A percentile compares a stretch with the other conserved stretches of the same genome.
phyloP scores from a whole-genome alignment of 2,888 invertebrate genomes.

The Harmothoe impar region DNA sequence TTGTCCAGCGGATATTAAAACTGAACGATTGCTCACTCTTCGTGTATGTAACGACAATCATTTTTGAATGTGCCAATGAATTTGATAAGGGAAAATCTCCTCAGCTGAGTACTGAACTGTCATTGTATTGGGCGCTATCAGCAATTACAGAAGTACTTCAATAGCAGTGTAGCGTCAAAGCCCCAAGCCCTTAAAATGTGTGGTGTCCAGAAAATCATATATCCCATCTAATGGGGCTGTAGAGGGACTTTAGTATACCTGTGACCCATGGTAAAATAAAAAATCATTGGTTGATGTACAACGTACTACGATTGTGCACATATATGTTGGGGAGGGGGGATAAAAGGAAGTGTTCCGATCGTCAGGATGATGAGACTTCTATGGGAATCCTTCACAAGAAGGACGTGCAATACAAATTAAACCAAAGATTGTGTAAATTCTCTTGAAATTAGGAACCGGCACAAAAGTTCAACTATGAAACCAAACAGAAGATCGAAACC shows the following conservation, averaged over 20 bases:
- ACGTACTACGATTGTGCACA: too few species aligned
- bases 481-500: too few species aligned
- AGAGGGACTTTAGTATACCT: too few species aligned
- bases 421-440: background rate
- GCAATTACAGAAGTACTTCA: background rate
- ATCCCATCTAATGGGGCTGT: too few species aligned
- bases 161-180: background rate
- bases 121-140: background rate
- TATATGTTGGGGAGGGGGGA: too few species aligned
- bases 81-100: background rate
- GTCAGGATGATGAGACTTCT: background rate
- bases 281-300: too few species aligned
- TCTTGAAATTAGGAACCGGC: too few species aligned
- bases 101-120: background rate
- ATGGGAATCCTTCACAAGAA: background rate
- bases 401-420: conserved; percentile 28
- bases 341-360: too few species aligned
- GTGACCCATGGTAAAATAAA: too few species aligned
- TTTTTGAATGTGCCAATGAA: background rate
- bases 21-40: conserved; percentile 24
- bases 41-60: background rate
- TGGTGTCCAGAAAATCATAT: too few species aligned
- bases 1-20: background rate
- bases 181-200: background rate
- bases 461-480: too few species aligned